Percentiles rank a stretch among this genome's conserved stretches.
Conservation (phyloP, 2,113 vertebrate genomes). For the Ovis canadensis region DNA sequence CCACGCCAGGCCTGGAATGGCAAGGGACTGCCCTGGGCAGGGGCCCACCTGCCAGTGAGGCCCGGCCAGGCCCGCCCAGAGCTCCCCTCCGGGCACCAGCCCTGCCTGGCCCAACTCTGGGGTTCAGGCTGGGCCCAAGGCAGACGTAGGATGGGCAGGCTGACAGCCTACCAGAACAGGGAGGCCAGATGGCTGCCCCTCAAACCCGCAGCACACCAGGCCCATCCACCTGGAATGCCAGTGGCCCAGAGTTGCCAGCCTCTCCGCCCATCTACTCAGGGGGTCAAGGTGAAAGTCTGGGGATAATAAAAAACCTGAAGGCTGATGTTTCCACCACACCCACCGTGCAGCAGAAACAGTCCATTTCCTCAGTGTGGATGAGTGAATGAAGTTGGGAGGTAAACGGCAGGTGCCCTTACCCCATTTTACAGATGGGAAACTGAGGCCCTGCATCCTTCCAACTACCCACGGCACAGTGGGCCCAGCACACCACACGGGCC, state of each 20-base stretch:
- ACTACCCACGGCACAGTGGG: fast-evolving
- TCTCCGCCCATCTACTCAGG: neutral
- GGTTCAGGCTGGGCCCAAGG: neutral
- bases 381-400: fast-evolving
- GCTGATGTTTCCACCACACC: fast-evolving
- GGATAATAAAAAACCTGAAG: fast-evolving
- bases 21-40: fast-evolving
- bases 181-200: neutral
- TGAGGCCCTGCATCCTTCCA: fast-evolving
- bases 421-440: fast-evolving
- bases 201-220: neutral
- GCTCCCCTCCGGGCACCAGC: neutral
- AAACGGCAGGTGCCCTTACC: fast-evolving
- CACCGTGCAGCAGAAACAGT: fast-evolving
- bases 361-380: fast-evolving
- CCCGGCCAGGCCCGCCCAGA: neutral
- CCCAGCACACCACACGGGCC: neutral
- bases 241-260: neutral
- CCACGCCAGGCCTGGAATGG: neutral
- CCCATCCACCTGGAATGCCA: neutral
- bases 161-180: neutral
- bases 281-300: neutral
- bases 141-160: fast-evolving
- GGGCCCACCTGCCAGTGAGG: neutral
- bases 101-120: fast-evolving